Percentiles rank a stretch among this genome's conserved stretches.
Evolutionary conservation across 2,888 invertebrate species (phyloP).

Genomic region (Papilio gigon): DNA sequence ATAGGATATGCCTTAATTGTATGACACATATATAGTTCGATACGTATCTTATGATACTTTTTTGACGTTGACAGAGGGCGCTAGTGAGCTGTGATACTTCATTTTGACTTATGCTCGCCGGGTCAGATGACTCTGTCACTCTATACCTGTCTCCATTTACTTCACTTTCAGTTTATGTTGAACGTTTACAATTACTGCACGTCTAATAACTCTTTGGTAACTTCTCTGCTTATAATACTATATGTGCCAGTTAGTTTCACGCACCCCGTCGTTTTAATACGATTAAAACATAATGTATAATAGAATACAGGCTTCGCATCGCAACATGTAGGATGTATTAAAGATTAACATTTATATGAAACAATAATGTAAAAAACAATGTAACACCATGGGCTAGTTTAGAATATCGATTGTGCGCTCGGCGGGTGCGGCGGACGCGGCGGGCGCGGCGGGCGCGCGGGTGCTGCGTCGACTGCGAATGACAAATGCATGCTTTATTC

Average conservation of each 20-base stretch:
- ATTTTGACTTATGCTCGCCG: too few species aligned
- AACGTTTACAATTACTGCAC: slow-evolving; percentile 9
- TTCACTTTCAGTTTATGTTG: slow-evolving; percentile 21
- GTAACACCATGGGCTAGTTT: neutral
- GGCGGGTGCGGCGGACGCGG: slow-evolving; percentile 13
- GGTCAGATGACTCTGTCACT: too few species aligned
- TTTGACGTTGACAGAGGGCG: too few species aligned
- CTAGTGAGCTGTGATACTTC: too few species aligned
- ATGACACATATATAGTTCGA: too few species aligned
- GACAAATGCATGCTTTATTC: slow-evolving; percentile 49
- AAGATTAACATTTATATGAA: neutral
- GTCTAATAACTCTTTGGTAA: neutral
- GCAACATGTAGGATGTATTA: neutral
- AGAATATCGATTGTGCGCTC: slow-evolving; percentile 44
- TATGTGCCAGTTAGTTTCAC: too few species aligned
- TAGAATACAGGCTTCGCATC: too few species aligned
- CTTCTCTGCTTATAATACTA: neutral
- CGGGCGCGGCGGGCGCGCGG: slow-evolving; percentile 19
- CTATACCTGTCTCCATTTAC: neutral
- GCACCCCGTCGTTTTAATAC: too few species aligned
- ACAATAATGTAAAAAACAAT: neutral
- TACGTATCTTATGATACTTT: too few species aligned
- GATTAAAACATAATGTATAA: too few species aligned
- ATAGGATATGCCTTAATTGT: too few species aligned
- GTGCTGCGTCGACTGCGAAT: slow-evolving; percentile 37